Evolutionary conservation across 2,888 invertebrate genomes (phyloP).

Genomic region (Rhingia rostrata): DNA sequence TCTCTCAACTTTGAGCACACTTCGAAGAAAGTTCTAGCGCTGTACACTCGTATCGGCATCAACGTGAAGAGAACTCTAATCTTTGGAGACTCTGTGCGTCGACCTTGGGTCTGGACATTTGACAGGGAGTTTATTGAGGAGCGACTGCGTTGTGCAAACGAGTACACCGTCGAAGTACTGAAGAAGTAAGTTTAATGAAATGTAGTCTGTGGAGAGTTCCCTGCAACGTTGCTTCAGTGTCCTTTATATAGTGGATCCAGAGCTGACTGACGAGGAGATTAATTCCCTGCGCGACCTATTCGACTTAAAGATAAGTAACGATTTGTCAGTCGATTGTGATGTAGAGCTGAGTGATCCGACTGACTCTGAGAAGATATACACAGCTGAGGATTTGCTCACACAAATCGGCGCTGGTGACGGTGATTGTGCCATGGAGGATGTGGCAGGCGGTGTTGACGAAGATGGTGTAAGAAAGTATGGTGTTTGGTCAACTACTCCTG

Average conservation of each 20-base stretch:
- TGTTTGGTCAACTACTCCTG: conserved; percentile 78
- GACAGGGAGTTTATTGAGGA: conserved; percentile 77
- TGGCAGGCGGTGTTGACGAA: conserved; percentile 13
- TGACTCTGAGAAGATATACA: conserved; percentile 67
- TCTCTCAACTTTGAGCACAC: conserved; percentile 77
- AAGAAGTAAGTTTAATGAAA: conserved; percentile 77
- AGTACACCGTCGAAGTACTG: conserved; percentile 78
- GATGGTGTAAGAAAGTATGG: conserved; percentile 76
- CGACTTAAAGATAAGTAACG: conserved; percentile 57
- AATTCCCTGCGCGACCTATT: conserved; percentile 75
- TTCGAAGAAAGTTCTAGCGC: conserved; percentile 77
- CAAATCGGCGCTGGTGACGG: background rate
- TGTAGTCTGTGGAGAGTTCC: background rate
- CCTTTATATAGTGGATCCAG: conserved; percentile 78
- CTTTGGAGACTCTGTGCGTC: conserved; percentile 78
- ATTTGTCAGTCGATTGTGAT: conserved; percentile 1
- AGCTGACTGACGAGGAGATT: conserved; percentile 75
- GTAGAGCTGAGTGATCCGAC: conserved; percentile 2
- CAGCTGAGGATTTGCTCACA: conserved; percentile 70
- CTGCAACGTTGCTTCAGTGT: conserved; percentile 75
- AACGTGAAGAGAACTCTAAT: conserved; percentile 77
- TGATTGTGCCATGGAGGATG: conserved; percentile 46
- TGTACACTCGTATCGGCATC: conserved; percentile 78
- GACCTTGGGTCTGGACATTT: conserved; percentile 79
- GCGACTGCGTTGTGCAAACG: conserved; percentile 76